phyloP scores from a whole-genome alignment of 2,888 invertebrate genomes.

The Melangyna quadrimaculata region DNA sequence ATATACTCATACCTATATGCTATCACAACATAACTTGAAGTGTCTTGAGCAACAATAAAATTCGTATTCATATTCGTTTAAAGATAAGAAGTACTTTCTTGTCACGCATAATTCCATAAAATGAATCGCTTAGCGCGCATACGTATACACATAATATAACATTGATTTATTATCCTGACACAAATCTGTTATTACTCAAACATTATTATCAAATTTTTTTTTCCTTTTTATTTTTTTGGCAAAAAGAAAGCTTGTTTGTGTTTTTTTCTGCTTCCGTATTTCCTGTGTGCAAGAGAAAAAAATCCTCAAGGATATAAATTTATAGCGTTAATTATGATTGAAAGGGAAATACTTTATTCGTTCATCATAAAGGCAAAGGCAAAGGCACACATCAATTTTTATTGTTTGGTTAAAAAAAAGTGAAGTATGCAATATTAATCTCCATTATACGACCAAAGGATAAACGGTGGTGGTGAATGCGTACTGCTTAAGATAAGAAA shows the following conservation, averaged over 20 bases:
- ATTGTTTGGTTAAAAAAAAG: background rate
- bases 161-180: conserved; percentile 70
- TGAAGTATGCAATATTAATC: background rate
- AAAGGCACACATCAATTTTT: background rate
- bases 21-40: conserved; percentile 40
- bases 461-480: background rate
- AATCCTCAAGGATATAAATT: conserved; percentile 47
- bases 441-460: background rate
- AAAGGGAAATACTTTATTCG: conserved; percentile 46
- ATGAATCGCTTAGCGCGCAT: conserved; percentile 60
- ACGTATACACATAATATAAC: no score
- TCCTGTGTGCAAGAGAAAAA: background rate
- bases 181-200: conserved; percentile 67
- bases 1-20: background rate
- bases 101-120: conserved; percentile 70
- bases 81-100: conserved; percentile 71
- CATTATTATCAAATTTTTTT: conserved; percentile 40
- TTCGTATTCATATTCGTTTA: conserved; percentile 69
- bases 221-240: conserved; percentile 18
- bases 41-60: conserved; percentile 67
- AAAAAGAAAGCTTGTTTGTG: conserved; percentile 32
- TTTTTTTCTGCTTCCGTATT: background rate
- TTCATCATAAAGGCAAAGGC: background rate
- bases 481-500: background rate
- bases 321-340: conserved; percentile 69